A percentile compares a stretch with the other conserved stretches of the same genome.
Evolutionary conservation across 2,888 invertebrate genomes (phyloP).

Genomic region (Amblyteles armatorius): DNA sequence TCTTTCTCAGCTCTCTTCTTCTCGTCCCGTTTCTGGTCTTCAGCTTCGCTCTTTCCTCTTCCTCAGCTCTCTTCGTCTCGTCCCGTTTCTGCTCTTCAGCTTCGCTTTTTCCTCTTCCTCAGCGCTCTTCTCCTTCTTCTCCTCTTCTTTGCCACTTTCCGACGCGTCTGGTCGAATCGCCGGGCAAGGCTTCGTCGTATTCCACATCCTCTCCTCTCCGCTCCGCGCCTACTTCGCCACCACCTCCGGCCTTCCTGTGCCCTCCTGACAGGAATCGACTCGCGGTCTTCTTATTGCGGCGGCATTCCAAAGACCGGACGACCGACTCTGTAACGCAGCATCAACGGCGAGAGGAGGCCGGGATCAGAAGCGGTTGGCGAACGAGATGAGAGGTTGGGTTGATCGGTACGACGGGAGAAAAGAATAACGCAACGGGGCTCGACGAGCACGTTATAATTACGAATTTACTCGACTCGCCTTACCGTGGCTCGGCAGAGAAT

Average conservation of each 20-base stretch:
- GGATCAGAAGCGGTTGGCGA: constrained; percentile 43
- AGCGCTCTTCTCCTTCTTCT: no score
- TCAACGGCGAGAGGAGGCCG: neutral
- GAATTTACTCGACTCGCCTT: neutral
- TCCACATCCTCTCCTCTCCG: constrained; percentile 14
- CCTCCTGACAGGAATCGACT: constrained; percentile 70
- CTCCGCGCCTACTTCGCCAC: neutral
- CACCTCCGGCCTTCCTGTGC: constrained; percentile 53
- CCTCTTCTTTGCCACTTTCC: constrained; percentile 19
- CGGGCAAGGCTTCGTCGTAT: constrained; percentile 28
- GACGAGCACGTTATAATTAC: neutral
- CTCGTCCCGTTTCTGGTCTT: no score
- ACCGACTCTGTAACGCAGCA: constrained; percentile 51
- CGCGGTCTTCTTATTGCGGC: constrained; percentile 72
- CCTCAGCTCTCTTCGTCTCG: no score
- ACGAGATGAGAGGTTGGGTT: constrained; percentile 20
- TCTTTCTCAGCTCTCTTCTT: no score
- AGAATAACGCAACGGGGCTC: constrained; percentile 22
- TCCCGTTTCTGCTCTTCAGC: no score
- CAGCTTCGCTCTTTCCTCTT: no score
- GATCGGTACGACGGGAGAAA: neutral
- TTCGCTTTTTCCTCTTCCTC: no score
- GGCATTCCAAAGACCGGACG: constrained; percentile 80
- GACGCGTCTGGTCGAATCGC: neutral
- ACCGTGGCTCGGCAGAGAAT: neutral